Evolutionary conservation across 1,140 invertebrate genomes (phyloP).

Genomic region (Drosophila sechellia): DNA sequence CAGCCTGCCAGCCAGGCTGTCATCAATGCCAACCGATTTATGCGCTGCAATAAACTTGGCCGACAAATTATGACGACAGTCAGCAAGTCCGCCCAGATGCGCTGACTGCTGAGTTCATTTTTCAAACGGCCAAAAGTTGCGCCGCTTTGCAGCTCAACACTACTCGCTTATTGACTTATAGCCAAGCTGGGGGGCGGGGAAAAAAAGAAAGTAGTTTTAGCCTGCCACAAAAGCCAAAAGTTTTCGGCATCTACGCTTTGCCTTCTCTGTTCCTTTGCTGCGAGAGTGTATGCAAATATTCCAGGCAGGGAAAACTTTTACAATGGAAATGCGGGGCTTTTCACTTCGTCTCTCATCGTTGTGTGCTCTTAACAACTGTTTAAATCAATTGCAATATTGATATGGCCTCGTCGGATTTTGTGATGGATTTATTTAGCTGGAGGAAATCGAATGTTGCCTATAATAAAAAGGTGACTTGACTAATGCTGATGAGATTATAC

Average conservation of each 20-base stretch:
- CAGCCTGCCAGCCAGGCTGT: slow-evolving; percentile 3
- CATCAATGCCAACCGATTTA: slow-evolving; percentile 71
- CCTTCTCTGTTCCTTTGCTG: slow-evolving; percentile 14
- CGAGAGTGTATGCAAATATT: slow-evolving; percentile 71
- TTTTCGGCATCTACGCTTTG: slow-evolving; percentile 23
- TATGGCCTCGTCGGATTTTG: slow-evolving; percentile 52
- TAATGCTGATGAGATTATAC: not conserved
- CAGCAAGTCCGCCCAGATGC: slow-evolving; percentile 1
- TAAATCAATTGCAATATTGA: slow-evolving; percentile 79
- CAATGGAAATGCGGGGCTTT: slow-evolving; percentile 59
- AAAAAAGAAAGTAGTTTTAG: slow-evolving; percentile 8
- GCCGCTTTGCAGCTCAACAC: slow-evolving; percentile 74
- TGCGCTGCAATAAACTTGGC: slow-evolving; percentile 73
- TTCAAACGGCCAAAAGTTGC: slow-evolving; percentile 59
- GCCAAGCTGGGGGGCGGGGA: slow-evolving; percentile 17
- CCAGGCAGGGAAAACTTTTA: slow-evolving; percentile 54
- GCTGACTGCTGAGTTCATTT: slow-evolving; percentile 64
- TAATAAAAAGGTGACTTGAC: not conserved
- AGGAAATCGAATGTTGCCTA: not conserved
- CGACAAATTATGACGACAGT: slow-evolving; percentile 69
- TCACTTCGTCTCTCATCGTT: slow-evolving; percentile 29
- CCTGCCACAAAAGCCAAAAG: slow-evolving; percentile 48
- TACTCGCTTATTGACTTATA: slow-evolving; percentile 76
- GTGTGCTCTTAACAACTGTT: slow-evolving; percentile 74
- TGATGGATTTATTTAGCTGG: slow-evolving; percentile 1